phyloP scores from a whole-genome alignment of 2,797 vertebrate species.

The Alcedo quadribrachys region DNA sequence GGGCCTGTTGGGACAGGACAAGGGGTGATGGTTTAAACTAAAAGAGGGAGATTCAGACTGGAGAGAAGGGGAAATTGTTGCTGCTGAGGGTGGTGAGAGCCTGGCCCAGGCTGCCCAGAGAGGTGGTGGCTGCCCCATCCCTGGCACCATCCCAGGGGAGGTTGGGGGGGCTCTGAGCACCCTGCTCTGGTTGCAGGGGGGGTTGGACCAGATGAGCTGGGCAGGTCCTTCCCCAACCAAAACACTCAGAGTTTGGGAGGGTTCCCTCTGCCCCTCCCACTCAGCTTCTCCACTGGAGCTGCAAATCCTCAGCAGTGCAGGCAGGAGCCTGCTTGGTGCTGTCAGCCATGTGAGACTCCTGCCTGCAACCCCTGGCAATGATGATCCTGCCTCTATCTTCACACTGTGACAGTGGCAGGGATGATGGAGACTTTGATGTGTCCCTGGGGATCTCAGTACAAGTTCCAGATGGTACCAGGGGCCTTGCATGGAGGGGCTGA shows the following conservation, averaged over 20 bases:
- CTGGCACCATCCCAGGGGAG: neutral
- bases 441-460: neutral
- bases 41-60: no score
- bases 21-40: no score
- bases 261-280: neutral
- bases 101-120: neutral
- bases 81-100: neutral
- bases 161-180: neutral
- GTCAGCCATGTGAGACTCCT: neutral
- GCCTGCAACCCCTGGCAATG: neutral
- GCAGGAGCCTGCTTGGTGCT: neutral
- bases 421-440: neutral
- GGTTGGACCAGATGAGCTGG: neutral
- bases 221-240: neutral
- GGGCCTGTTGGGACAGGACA: no score
- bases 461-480: neutral
- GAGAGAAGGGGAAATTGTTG: no score
- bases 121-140: neutral
- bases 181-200: neutral
- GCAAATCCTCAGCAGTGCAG: neutral
- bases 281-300: neutral
- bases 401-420: rapidly evolving
- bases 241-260: neutral
- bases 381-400: neutral
- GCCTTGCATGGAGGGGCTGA: neutral